Base-by-base conservation (phyloP, 2,113 vertebrate species). In the Myotis davidii region DNA sequence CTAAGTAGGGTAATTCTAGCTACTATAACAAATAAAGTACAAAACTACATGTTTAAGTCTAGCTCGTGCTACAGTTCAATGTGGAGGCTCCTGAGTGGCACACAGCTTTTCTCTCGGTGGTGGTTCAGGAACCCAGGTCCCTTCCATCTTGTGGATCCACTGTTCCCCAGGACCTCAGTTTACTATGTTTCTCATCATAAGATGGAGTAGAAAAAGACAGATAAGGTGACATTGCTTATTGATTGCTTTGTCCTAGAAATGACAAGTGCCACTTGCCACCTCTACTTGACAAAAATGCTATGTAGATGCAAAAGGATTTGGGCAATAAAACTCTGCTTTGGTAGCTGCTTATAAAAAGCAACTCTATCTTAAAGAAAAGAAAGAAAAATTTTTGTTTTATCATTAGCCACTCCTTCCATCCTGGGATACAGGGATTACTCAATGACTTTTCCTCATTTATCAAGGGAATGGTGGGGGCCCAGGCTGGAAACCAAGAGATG, bases 291-390 rank as follows among this genome's bases (percentile, higher is more conserved):
- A 50, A 42, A 37, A 11, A 50, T 1, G 21, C 2, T 4, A 67
- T 61, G 25, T 5, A 81, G 5, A 72, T 77, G 3, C 45, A 81
- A 61, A 2, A 78, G 2, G 54, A 82, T 34, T 61, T 64, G 25
- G 25, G 4, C 72, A 65, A 67, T 39, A 70, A 39, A 34, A 18
- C 5, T 10, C 9, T 92, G 48, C 45, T 34, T 77, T 32, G 3
- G 9, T 45, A 91, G 20, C 21, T 76, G n/a, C 34, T 88, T 78
- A 29, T 72, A 10, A 81, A 83, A 87, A 64, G n/a, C 16, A 94
- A 14, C 12, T 83, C 16, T 78, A 14, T 70, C 4, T 4, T 48
- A 81, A 6, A 67, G 48, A 52, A 74, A 10, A 90, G 7, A 18
- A 20, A 23, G 37, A 92, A 72, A 4, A 27, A 9, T 39, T 81